phyloP scores from a whole-genome alignment of 2,797 vertebrate species.

The Oreochromis mossambicus region DNA sequence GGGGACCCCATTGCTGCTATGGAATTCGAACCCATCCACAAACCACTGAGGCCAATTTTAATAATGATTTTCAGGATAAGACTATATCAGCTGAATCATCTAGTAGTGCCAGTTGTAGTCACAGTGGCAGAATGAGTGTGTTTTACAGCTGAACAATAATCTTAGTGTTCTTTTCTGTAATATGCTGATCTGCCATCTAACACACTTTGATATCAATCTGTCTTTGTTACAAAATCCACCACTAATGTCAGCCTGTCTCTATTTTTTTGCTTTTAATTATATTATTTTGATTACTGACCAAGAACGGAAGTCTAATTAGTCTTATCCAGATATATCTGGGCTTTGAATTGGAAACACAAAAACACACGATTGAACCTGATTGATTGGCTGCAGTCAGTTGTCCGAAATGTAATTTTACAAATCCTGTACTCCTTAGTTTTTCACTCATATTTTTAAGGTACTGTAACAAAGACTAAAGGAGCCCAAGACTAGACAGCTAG shows the following conservation, averaged over 20 bases:
- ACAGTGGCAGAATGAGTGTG: neutral
- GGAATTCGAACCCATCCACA: constrained; percentile 3
- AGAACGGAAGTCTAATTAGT: constrained; percentile 38
- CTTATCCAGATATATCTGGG: neutral
- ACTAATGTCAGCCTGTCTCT: neutral
- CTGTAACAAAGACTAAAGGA: neutral
- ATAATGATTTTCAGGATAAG: neutral
- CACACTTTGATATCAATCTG: neutral
- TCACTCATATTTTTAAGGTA: neutral
- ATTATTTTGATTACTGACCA: constrained; percentile 42
- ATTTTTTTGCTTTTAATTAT: constrained; percentile 21
- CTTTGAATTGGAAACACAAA: neutral
- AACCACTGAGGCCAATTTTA: neutral
- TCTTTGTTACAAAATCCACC: constrained; percentile 14
- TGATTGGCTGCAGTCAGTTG: neutral
- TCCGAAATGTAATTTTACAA: neutral
- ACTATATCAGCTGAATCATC: neutral
- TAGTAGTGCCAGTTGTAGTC: neutral
- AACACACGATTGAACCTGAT: neutral
- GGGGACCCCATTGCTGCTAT: neutral
- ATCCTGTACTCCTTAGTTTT: neutral
- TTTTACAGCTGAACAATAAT: neutral
- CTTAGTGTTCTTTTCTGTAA: neutral
- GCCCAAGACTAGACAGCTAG: neutral
- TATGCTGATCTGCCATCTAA: neutral